Conservation (phyloP, 1,140 invertebrate species). For the Ruditapes philippinarum region DNA sequence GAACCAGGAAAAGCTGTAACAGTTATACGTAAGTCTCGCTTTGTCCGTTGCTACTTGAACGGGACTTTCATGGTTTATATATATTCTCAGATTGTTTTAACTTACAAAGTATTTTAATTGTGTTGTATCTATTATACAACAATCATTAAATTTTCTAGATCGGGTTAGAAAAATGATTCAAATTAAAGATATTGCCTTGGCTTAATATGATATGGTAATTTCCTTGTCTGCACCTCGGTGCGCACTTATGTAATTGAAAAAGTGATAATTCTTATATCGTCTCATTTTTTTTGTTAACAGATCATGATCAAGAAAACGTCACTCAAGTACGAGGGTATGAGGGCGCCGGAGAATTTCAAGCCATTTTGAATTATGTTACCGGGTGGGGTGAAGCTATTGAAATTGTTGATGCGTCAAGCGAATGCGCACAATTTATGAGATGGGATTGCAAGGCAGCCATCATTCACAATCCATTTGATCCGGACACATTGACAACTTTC, state of each 20-base stretch:
- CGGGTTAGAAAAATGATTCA: no score
- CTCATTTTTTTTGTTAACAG: constrained; percentile 72
- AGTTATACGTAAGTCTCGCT: constrained; percentile 73
- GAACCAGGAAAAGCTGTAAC: constrained; percentile 76
- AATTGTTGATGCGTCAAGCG: constrained; percentile 72
- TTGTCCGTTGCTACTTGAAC: no score
- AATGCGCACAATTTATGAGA: constrained; percentile 79
- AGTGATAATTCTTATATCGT: no score
- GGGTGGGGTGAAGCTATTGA: constrained; percentile 67
- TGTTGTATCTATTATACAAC: no score
- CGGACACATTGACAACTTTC: constrained; percentile 73
- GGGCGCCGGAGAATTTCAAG: constrained; percentile 75
- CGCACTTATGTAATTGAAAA: no score
- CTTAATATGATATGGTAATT: no score
- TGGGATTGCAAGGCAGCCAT: constrained; percentile 80
- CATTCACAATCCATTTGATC: constrained; percentile 74
- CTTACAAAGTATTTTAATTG: no score
- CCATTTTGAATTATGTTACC: constrained; percentile 70
- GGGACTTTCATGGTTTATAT: no score
- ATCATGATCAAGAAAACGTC: constrained; percentile 75
- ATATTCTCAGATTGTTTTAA: no score
- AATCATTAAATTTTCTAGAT: no score
- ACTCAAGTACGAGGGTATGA: constrained; percentile 77
- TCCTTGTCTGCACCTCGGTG: no score
- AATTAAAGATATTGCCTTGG: no score